Conservation (phyloP, 2,797 vertebrate species). For the Mallotus villosus region DNA sequence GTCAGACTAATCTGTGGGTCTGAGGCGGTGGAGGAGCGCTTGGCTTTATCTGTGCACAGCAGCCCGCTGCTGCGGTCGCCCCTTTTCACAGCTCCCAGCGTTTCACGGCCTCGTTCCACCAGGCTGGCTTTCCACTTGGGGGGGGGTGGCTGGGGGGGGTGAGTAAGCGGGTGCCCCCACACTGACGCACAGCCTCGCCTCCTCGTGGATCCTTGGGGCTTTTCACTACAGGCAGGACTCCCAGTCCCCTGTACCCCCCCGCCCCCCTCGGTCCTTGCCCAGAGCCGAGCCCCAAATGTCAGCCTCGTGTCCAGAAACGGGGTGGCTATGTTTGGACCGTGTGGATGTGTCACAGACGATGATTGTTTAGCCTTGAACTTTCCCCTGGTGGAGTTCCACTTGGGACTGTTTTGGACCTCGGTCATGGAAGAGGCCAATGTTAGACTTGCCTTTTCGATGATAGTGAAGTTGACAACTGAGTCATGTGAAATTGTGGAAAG, state of each 20-base stretch:
- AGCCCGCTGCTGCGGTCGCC: slow-evolving; percentile 55
- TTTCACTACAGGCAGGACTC: slow-evolving; percentile 6
- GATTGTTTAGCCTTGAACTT: slow-evolving; percentile 6
- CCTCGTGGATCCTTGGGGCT: slow-evolving; percentile 26
- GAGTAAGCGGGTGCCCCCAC: slow-evolving; percentile 35
- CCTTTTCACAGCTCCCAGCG: slow-evolving; percentile 53
- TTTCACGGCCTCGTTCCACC: slow-evolving; percentile 28
- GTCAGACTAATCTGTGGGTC: slow-evolving; percentile 47
- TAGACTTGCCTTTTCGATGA: not conserved
- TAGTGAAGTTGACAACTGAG: not conserved
- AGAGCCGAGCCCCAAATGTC: slow-evolving; percentile 29
- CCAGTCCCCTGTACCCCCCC: not conserved
- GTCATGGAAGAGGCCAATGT: not conserved
- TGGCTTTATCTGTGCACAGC: slow-evolving; percentile 38
- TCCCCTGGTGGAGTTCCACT: not conserved
- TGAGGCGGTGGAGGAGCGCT: slow-evolving; percentile 22
- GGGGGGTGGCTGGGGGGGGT: not conserved
- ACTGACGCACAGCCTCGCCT: slow-evolving; percentile 59
- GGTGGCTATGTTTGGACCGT: slow-evolving; percentile 44
- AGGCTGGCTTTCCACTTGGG: slow-evolving; percentile 44
- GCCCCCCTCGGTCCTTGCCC: not conserved
- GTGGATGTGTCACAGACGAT: slow-evolving; percentile 29
- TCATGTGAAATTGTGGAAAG: not conserved
- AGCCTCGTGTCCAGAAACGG: slow-evolving; percentile 32
- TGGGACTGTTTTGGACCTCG: not conserved